Percentiles rank a stretch among this genome's conserved stretches.
phyloP scores from a whole-genome alignment of 2,113 vertebrate genomes.

The Thalassarche chlororhynchos region DNA sequence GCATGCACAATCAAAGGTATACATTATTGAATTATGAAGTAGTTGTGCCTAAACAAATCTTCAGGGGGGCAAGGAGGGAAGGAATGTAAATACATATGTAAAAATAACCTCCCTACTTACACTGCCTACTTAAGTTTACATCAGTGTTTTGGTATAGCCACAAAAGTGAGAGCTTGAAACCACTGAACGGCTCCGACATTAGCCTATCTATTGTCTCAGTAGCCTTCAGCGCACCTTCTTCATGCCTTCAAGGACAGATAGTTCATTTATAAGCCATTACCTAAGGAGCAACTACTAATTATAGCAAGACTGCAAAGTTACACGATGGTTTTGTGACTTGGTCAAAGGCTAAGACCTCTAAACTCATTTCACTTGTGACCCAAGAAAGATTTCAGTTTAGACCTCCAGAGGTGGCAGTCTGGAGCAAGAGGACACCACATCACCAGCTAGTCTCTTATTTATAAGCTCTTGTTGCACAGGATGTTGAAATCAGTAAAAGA shows the following conservation, averaged over 20 bases:
- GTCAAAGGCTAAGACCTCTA: conserved; percentile 15
- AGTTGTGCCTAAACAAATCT: conserved; percentile 8
- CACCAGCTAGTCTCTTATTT: background rate
- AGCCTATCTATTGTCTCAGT: background rate
- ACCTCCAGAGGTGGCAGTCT: conserved; percentile 18
- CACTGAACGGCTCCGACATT: background rate
- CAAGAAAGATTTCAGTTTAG: background rate
- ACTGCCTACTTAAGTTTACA: background rate
- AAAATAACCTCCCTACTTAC: background rate
- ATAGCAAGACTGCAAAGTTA: background rate
- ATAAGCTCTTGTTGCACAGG: conserved; percentile 4
- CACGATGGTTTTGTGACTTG: background rate
- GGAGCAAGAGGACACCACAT: background rate
- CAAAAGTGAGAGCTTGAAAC: background rate
- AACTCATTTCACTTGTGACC: conserved; percentile 38
- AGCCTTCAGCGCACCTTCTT: background rate
- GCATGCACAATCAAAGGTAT: background rate
- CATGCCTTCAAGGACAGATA: background rate
- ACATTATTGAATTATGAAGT: background rate
- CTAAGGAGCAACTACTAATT: background rate
- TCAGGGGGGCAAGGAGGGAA: background rate
- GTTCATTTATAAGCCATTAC: background rate
- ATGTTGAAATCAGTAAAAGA: background rate
- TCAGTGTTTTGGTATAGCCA: background rate
- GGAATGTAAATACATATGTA: background rate